Percentiles rank a stretch among this genome's conserved stretches.
Conservation (phyloP, 2,888 invertebrate genomes). For the Lydus trimaculatus region DNA sequence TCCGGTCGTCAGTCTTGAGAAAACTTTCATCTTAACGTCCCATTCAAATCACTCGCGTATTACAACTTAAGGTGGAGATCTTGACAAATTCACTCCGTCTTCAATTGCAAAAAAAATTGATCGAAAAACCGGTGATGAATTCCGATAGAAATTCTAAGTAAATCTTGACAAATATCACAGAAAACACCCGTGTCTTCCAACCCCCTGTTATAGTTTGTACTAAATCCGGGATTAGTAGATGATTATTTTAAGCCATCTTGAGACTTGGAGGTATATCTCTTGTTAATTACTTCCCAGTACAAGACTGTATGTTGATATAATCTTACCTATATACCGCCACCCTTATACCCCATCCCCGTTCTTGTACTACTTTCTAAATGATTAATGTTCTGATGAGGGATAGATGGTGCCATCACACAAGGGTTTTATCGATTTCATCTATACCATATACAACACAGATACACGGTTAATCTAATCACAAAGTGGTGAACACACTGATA, state of each 20-base stretch:
- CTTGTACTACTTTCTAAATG: conserved; percentile 3
- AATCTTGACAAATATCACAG: background rate
- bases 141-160: background rate
- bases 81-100: background rate
- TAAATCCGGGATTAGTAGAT: conserved; percentile 38
- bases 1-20: background rate
- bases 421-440: conserved; percentile 1
- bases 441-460: background rate
- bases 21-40: background rate
- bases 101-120: background rate
- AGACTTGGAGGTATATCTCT: conserved; percentile 38
- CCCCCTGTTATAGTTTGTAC: background rate
- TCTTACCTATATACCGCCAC: background rate
- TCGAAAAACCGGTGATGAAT: background rate
- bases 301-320: conserved; percentile 18
- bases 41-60: background rate
- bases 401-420: background rate
- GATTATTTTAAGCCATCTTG: conserved; percentile 43
- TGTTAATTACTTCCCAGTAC: conserved; percentile 43
- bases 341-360: background rate
- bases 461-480: conserved; percentile 3
- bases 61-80: background rate
- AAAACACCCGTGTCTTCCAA: background rate
- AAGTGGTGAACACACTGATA: background rate
- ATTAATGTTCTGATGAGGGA: background rate